Conservation (phyloP, 2,113 vertebrate species). For the Phocoena phocoena region DNA sequence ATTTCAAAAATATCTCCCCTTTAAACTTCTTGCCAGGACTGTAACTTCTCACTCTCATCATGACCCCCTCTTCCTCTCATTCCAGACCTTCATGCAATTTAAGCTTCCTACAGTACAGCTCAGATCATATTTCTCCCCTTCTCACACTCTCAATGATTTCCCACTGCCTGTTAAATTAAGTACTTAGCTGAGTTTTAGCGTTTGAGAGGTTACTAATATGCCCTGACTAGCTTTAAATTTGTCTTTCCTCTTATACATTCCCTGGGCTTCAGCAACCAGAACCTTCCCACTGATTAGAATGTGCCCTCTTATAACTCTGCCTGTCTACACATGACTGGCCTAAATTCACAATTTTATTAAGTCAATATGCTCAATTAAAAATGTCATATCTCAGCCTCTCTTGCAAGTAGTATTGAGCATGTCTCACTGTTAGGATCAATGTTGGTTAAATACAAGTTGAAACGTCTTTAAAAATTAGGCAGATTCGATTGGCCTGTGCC, state of each 20-base stretch:
- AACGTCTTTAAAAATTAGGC: not conserved
- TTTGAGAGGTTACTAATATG: not conserved
- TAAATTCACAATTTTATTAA: not conserved
- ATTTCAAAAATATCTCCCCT: not conserved
- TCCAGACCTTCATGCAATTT: not conserved
- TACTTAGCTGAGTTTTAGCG: not conserved
- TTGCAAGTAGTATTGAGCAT: not conserved
- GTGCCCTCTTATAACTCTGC: not conserved
- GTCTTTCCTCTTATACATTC: not conserved
- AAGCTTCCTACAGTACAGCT: not conserved
- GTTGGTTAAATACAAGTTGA: not conserved
- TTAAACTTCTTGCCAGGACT: not conserved
- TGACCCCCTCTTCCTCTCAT: not conserved
- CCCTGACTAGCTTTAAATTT: not conserved
- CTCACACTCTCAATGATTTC: not conserved
- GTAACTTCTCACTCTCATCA: not conserved
- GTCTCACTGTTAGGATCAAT: not conserved
- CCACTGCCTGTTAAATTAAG: not conserved
- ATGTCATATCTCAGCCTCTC: not conserved
- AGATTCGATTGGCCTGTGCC: not conserved
- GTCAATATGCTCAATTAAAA: not conserved
- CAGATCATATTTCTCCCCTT: not conserved
- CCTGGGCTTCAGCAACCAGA: not conserved
- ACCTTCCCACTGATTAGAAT: not conserved
- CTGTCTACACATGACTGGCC: not conserved